A percentile compares a stretch with the other conserved stretches of the same genome.
Conservation (phyloP, 1,140 invertebrate species). For the Acromyrmex charruanus region DNA sequence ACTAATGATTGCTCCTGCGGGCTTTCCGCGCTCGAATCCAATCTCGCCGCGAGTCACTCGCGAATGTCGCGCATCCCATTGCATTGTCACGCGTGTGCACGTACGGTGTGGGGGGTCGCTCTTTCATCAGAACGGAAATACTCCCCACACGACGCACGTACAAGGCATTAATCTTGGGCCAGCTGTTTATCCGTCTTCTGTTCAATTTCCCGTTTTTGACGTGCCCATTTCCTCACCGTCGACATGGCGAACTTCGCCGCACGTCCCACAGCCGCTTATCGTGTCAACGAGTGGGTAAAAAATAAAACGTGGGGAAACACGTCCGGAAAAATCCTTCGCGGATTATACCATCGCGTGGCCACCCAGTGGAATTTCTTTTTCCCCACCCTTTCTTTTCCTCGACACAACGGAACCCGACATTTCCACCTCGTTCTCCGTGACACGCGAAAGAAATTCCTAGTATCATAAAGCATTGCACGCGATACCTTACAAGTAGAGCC, state of each 20-base stretch:
- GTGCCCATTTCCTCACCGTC: constrained; percentile 79
- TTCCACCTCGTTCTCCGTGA: constrained; percentile 21
- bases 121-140: constrained; percentile 47
- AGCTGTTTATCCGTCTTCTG: constrained; percentile 83
- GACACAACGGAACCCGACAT: constrained; percentile 11
- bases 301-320: constrained; percentile 26
- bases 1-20: constrained; percentile 17
- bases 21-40: constrained; percentile 39
- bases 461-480: constrained; percentile 27
- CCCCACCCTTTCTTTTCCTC: neutral
- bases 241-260: neutral
- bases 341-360: constrained; percentile 39
- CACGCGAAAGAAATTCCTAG: constrained; percentile 55
- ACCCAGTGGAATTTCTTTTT: constrained; percentile 13
- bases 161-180: constrained; percentile 78
- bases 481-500: constrained; percentile 36
- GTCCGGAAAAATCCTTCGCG: constrained; percentile 57
- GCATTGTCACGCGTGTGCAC: constrained; percentile 22
- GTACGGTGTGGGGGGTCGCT: constrained; percentile 15
- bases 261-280: constrained; percentile 49
- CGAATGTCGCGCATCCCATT: neutral
- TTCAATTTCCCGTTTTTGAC: constrained; percentile 84
- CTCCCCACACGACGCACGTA: constrained; percentile 68
- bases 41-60: constrained; percentile 43
- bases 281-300: constrained; percentile 34